These are phyloP conservation scores for Campylomormyrus tamandua DNA, from an alignment of 2,113 vertebrate genomes.

Conservation along the genomic window DNA sequence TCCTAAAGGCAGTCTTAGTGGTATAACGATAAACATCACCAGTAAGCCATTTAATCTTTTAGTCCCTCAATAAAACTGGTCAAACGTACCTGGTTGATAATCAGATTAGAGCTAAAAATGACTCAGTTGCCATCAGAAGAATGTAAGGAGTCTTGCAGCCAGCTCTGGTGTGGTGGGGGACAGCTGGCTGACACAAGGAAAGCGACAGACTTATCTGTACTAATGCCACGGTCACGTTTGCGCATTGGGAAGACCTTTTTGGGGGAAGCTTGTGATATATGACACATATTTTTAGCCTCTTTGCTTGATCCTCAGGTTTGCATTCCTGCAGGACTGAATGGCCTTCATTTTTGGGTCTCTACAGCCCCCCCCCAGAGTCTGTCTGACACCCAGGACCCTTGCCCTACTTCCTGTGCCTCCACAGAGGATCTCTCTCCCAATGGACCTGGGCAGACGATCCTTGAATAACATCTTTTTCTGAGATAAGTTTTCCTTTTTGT, in stretches of 20 bases:
- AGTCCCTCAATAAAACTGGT: not conserved
- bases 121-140: not conserved
- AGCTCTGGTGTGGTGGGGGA: not conserved
- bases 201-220: not conserved
- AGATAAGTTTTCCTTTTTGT: not conserved
- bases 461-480: not conserved
- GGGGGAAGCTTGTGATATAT: not conserved
- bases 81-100: not conserved
- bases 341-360: not conserved
- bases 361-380: not conserved
- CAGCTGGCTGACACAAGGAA: not conserved
- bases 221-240: not conserved
- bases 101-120: not conserved
- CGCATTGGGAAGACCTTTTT: not conserved
- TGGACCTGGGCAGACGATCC: not conserved
- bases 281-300: not conserved
- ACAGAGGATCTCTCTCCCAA: not conserved
- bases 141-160: not conserved
- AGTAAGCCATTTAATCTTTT: not conserved
- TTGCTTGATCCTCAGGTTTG: constrained; percentile 1
- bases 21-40: not conserved
- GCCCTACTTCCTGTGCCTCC: not conserved
- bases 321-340: not conserved
- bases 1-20: not conserved
- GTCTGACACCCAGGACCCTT: not conserved